Conservation (phyloP, 2,797 vertebrate genomes). For the Pitangus sulphuratus region DNA sequence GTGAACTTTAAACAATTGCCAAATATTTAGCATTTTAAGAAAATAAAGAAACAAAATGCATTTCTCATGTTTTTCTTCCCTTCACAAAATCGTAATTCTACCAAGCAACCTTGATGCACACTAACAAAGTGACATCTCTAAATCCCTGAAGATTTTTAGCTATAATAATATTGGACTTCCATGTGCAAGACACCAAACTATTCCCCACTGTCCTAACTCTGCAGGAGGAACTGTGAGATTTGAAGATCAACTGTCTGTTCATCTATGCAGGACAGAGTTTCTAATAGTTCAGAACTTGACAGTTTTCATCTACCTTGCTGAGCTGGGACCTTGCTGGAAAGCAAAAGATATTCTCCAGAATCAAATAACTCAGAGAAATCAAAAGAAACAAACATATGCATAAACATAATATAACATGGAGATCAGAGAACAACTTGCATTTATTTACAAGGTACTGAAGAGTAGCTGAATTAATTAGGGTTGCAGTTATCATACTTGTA, state of each 20-base stretch:
- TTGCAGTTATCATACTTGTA: neutral
- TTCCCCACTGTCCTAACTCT: neutral
- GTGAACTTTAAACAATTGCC: neutral
- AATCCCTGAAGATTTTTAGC: neutral
- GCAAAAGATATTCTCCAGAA: neutral
- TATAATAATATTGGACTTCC: neutral
- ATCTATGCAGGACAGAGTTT: neutral
- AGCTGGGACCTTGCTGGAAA: neutral
- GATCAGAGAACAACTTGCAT: neutral
- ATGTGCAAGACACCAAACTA: neutral
- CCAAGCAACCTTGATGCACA: neutral
- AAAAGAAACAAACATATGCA: neutral
- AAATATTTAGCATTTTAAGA: neutral
- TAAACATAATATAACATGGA: neutral
- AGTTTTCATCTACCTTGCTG: neutral
- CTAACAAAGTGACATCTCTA: neutral
- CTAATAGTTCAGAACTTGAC: neutral
- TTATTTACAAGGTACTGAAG: conserved; percentile 1
- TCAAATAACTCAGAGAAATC: neutral
- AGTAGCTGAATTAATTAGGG: neutral
- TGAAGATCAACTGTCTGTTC: neutral
- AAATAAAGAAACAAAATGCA: neutral
- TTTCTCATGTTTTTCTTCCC: neutral
- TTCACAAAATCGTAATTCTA: neutral
- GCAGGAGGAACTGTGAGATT: neutral